Base-by-base conservation (phyloP, 2,888 invertebrate genomes). In the Nudaria mundana region DNA sequence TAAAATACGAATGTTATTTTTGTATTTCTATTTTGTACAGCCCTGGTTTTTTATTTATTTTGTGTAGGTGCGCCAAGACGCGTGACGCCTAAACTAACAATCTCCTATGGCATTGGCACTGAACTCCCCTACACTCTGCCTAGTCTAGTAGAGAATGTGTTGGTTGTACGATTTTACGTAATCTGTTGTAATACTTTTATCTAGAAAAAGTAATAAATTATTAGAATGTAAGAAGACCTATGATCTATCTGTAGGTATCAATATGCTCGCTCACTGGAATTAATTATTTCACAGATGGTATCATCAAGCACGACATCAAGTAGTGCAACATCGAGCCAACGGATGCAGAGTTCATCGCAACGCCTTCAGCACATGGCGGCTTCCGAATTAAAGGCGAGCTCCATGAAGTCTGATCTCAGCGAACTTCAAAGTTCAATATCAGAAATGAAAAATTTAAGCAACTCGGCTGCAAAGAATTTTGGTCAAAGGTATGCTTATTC, bases 361-460 rank as follows among this genome's bases (percentile, higher is more conserved):
- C 85, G 90, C 30, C 73, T 87, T 25, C 87, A 86, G 54, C 87
- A 88, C 66, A 81, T 87, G 74, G 85, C 90, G 38, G 89, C 91
- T 50, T 92, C 93, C 66, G 95, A 95, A 89, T 92, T 94, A 90
- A 95, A 95, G 85, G 93, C 95, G 52, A 94, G 93, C 71, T 94
- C 94, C 44, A 92, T 95, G 86, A 95, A 95, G 84, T 94, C 94
- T 50, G 94, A 95, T 77, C 90, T 94, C 32, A 91, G 92, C 45
- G 94, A 94, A 71, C 90, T 96, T 52, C 93, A 96, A 79, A 94
- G 94, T 74, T 94, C 95, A 71, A 94, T 96, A 80, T 94, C 94
- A 48, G 95, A 96, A 88, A 95, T 96, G 93, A 95, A 95, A 85
- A 95, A 93, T 66, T 87, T 94, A 44, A 87, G 86, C 63, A 85